Percentiles rank a stretch among this genome's conserved stretches.
phyloP scores from a whole-genome alignment of 1,140 invertebrate genomes.

The Hypothenemus hampei region DNA sequence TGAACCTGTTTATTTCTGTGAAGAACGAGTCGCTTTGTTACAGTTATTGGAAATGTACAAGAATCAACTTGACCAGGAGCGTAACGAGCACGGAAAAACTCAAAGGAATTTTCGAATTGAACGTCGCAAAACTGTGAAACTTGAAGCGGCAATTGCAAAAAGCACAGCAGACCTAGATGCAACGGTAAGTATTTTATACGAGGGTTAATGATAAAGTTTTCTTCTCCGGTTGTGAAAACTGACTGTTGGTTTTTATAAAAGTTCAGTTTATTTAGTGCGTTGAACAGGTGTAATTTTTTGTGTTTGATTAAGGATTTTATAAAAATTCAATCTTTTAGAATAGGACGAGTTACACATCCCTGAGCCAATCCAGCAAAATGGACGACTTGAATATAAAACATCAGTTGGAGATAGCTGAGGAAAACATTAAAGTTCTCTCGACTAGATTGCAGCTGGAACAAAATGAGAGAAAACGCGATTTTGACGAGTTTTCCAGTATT shows the following conservation, averaged over 20 bases:
- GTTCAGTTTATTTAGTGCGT: not conserved
- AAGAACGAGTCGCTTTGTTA: constrained; percentile 52
- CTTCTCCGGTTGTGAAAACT: too few relatives aligned
- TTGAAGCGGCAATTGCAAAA: constrained; percentile 36
- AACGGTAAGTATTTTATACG: constrained; percentile 2
- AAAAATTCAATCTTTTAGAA: constrained; percentile 3
- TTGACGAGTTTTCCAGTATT: constrained; percentile 40
- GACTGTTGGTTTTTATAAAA: not conserved
- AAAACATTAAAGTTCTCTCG: constrained; percentile 40
- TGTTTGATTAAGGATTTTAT: not conserved
- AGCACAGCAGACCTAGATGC: constrained; percentile 30
- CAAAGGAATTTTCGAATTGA: constrained; percentile 33
- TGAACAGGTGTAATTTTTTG: not conserved
- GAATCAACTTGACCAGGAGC: constrained; percentile 51
- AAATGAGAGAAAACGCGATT: constrained; percentile 38
- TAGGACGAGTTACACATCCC: constrained; percentile 1
- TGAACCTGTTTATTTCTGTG: constrained; percentile 47
- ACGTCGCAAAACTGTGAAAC: constrained; percentile 36
- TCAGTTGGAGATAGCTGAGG: constrained; percentile 41
- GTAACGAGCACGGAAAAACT: constrained; percentile 35
- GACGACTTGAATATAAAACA: constrained; percentile 23
- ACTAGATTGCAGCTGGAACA: constrained; percentile 38
- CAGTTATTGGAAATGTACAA: constrained; percentile 50
- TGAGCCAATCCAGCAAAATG: not conserved
- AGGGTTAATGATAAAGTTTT: not conserved